Evolutionary conservation across 2,797 vertebrate species (phyloP).

Genomic region (Salmo trutta): DNA sequence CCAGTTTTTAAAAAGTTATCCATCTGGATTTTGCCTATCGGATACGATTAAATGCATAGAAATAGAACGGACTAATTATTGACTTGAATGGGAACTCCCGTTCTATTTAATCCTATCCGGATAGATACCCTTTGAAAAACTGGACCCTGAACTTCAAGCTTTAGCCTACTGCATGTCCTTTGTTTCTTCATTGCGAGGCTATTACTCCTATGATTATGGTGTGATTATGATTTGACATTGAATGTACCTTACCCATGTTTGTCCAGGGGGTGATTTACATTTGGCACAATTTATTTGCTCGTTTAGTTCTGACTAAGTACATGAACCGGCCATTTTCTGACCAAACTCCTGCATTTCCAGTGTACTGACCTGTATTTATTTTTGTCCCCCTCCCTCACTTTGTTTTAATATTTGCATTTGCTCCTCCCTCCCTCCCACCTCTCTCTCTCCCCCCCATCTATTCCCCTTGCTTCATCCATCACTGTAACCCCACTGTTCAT

Average conservation of each 20-base stretch:
- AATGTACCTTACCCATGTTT: constrained; percentile 91
- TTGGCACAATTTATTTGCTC: constrained; percentile 89
- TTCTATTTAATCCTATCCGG: too few species aligned
- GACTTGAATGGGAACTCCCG: too few species aligned
- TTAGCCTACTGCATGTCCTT: constrained; percentile 70
- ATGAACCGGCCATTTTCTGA: constrained; percentile 98
- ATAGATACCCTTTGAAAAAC: too few species aligned
- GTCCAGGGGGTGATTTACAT: constrained; percentile 93
- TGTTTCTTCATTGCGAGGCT: constrained; percentile 66
- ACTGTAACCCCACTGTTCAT: constrained; percentile 62
- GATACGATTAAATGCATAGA: too few species aligned
- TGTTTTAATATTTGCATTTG: constrained; percentile 69
- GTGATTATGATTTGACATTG: constrained; percentile 83
- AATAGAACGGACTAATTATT: too few species aligned
- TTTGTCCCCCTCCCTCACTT: constrained; percentile 87
- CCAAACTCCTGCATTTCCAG: constrained; percentile 98
- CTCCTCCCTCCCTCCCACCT: constrained; percentile 79
- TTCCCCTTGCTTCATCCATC: constrained; percentile 28
- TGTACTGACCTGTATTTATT: constrained; percentile 99
- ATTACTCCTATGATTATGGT: constrained; percentile 70
- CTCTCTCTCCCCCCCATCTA: constrained; percentile 70
- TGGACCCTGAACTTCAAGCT: constrained; percentile 62
- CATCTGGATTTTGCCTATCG: too few species aligned
- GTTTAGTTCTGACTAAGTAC: constrained; percentile 76
- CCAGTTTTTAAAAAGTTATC: too few species aligned